Percentiles rank a stretch among this genome's conserved stretches.
Evolutionary conservation across 2,888 invertebrate species (phyloP).

Genomic region (Andrena flavipes): DNA sequence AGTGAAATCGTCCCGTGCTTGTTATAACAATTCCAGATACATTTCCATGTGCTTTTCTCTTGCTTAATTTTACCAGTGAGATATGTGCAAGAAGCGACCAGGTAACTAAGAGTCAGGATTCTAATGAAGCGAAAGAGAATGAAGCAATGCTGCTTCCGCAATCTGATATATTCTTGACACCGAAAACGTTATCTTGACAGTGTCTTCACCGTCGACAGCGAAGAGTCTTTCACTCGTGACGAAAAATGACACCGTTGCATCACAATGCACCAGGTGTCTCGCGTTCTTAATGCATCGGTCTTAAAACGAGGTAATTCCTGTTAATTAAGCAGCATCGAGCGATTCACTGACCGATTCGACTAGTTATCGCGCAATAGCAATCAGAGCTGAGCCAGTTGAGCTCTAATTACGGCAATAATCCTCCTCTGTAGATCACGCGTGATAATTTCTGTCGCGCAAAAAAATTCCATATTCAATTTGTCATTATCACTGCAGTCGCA

Average conservation of each 20-base stretch:
- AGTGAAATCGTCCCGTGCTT: constrained; percentile 39
- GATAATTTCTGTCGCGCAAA: constrained; percentile 2
- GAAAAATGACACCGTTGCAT: constrained; percentile 15
- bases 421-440: not conserved
- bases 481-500: not conserved
- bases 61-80: constrained; percentile 10
- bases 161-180: constrained; percentile 28
- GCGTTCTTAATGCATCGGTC: not conserved
- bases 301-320: not conserved
- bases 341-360: constrained; percentile 23
- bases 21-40: constrained; percentile 38
- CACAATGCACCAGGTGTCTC: not conserved
- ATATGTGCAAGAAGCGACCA: constrained; percentile 13
- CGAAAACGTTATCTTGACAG: not conserved
- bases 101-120: constrained; percentile 22
- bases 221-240: not conserved
- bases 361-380: constrained; percentile 44
- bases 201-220: too few species aligned
- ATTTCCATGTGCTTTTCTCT: constrained; percentile 30
- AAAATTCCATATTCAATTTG: constrained; percentile 18
- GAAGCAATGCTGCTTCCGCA: constrained; percentile 53
- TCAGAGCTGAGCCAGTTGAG: constrained; percentile 41
- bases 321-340: constrained; percentile 34
- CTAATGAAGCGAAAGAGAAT: constrained; percentile 41
- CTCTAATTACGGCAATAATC: constrained; percentile 48